phyloP scores from a whole-genome alignment of 2,888 invertebrate genomes.

The Diarsia rubi region DNA sequence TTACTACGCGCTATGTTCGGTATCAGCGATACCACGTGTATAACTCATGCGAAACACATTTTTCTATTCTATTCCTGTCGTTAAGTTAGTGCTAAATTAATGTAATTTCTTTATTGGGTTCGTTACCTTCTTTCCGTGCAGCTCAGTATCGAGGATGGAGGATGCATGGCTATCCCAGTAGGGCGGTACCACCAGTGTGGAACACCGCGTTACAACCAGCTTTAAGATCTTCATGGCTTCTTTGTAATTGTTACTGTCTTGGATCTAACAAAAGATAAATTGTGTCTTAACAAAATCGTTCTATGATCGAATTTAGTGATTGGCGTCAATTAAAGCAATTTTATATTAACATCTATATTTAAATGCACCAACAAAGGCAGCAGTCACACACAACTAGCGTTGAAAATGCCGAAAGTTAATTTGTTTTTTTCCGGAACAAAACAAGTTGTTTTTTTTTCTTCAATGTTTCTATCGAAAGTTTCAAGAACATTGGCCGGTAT shows the following conservation, averaged over 20 bases:
- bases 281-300: background rate
- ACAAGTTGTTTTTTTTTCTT: no score
- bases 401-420: no score
- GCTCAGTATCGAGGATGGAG: constrained; percentile 96
- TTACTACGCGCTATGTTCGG: background rate
- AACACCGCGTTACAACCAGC: constrained; percentile 98
- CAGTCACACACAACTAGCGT: no score
- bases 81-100: background rate
- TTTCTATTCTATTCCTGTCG: background rate
- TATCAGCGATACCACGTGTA: background rate
- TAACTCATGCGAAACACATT: background rate
- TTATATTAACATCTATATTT: no score
- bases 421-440: no score
- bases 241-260: constrained; percentile 97
- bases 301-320: background rate
- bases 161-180: constrained; percentile 91
- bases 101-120: background rate
- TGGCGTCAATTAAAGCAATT: no score
- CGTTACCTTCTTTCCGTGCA: constrained; percentile 94
- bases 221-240: constrained; percentile 99
- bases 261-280: constrained; percentile 57
- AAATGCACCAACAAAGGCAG: no score
- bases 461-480: no score
- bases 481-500: no score
- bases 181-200: constrained; percentile 96